Evolutionary conservation across 2,888 invertebrate species (phyloP).

Genomic region (Anoplius nigerrimus): DNA sequence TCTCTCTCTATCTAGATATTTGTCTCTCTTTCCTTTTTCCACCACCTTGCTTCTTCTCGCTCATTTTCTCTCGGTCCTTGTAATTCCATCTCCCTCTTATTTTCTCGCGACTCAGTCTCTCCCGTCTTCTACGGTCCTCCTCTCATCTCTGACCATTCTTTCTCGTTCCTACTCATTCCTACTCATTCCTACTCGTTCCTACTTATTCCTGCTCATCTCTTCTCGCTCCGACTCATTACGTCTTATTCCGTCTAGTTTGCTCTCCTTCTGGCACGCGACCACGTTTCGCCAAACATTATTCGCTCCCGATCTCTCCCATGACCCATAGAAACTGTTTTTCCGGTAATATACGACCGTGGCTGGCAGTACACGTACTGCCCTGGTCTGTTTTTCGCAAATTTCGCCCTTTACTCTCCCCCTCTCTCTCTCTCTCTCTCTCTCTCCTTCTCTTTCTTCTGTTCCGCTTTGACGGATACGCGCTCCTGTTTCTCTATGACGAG

Average conservation of each 20-base stretch:
- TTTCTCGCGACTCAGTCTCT: background rate
- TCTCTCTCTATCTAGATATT: too few species aligned
- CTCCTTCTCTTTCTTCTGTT: background rate
- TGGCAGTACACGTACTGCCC: slow-evolving; percentile 1
- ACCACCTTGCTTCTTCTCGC: too few species aligned
- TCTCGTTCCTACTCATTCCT: background rate
- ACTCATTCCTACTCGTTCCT: background rate
- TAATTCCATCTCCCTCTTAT: slow-evolving; percentile 17
- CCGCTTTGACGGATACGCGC: too few species aligned
- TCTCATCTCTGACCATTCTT: background rate
- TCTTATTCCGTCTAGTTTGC: slow-evolving; percentile 35
- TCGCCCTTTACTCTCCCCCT: background rate
- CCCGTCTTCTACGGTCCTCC: background rate
- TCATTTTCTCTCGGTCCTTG: too few species aligned
- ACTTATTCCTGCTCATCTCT: background rate
- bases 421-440: background rate
- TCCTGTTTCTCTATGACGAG: too few species aligned
- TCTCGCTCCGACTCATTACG: background rate
- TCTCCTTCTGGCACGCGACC: slow-evolving; percentile 6
- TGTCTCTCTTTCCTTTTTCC: too few species aligned
- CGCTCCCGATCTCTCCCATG: too few species aligned
- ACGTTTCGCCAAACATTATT: too few species aligned
- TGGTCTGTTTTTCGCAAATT: background rate
- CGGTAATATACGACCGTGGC: too few species aligned
- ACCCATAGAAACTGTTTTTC: too few species aligned